These are phyloP conservation scores for Xanthorhoe spadicearia DNA, from an alignment of 2,888 invertebrate genomes.

Conservation along the genomic window DNA sequence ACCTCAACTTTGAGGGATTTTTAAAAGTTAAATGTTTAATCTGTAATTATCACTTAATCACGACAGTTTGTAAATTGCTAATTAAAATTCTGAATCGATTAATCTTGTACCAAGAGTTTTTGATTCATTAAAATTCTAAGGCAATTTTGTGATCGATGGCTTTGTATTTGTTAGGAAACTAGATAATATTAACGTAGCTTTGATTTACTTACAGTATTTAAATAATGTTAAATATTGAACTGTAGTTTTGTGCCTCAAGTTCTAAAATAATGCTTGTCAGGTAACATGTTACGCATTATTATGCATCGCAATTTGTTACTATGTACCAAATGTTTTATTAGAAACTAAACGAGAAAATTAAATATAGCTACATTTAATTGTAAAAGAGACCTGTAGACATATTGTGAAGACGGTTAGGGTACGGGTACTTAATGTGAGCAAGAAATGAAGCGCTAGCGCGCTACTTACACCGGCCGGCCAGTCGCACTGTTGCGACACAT, in stretches of 20 bases:
- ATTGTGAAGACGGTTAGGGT: background rate
- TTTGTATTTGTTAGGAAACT: constrained; percentile 12
- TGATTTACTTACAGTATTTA: constrained; percentile 5
- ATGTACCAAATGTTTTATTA: constrained; percentile 1
- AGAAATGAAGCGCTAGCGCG: background rate
- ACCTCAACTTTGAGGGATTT: background rate
- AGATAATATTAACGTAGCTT: constrained; percentile 1
- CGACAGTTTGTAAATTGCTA: background rate
- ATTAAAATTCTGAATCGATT: background rate
- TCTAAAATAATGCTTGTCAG: constrained; percentile 9
- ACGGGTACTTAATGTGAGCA: background rate
- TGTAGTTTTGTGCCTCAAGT: constrained; percentile 16
- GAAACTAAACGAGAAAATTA: background rate
- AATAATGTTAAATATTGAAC: constrained; percentile 11
- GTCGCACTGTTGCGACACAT: background rate
- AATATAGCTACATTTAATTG: constrained; percentile 2
- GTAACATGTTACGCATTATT: constrained; percentile 5
- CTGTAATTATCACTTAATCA: background rate
- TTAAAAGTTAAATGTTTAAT: background rate
- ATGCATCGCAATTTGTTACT: constrained; percentile 8
- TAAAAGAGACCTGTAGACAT: background rate
- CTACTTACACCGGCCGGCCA: background rate
- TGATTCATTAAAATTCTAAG: constrained; percentile 1
- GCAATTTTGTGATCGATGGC: constrained; percentile 10
- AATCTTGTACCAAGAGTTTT: background rate